Evolutionary conservation across 2,797 vertebrate genomes (phyloP).

Genomic region (Crenichthys baileyi): DNA sequence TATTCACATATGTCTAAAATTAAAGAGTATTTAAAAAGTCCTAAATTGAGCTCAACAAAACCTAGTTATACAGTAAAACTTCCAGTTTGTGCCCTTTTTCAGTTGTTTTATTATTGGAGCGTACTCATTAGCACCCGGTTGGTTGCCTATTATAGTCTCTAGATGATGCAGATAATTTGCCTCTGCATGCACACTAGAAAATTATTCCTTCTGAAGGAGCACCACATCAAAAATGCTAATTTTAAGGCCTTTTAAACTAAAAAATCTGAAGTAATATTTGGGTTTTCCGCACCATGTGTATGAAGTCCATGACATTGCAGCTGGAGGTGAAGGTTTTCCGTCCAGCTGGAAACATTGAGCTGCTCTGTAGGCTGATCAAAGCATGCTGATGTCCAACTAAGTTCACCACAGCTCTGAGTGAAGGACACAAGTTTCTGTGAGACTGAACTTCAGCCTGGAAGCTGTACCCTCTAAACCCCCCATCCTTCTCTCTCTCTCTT

Average conservation of each 20-base stretch:
- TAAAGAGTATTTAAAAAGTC: neutral
- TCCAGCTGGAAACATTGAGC: conserved; percentile 24
- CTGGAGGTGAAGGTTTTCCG: conserved; percentile 14
- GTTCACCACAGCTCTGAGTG: conserved; percentile 22
- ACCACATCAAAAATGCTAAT: conserved; percentile 8
- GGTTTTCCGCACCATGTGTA: neutral
- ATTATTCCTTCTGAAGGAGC: neutral
- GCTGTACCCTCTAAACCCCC: conserved; percentile 20
- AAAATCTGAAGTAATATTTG: neutral
- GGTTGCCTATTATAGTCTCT: conserved; percentile 21
- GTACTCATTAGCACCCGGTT: neutral
- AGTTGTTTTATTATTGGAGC: neutral
- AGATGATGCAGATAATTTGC: conserved; percentile 12
- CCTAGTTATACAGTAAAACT: neutral
- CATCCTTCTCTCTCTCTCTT: conserved; percentile 46
- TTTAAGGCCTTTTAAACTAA: neutral
- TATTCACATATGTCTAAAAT: neutral
- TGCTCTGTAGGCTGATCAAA: conserved; percentile 15
- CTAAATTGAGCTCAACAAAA: neutral
- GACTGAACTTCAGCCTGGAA: conserved; percentile 26
- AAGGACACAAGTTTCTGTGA: conserved; percentile 45
- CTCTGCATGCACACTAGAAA: conserved; percentile 5
- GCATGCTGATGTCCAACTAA: conserved; percentile 37
- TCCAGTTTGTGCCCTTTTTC: neutral
- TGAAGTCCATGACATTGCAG: neutral